A percentile compares a stretch with the other conserved stretches of the same genome.
phyloP scores from a whole-genome alignment of 1,140 invertebrate species.

The Drosophila micromelanica region DNA sequence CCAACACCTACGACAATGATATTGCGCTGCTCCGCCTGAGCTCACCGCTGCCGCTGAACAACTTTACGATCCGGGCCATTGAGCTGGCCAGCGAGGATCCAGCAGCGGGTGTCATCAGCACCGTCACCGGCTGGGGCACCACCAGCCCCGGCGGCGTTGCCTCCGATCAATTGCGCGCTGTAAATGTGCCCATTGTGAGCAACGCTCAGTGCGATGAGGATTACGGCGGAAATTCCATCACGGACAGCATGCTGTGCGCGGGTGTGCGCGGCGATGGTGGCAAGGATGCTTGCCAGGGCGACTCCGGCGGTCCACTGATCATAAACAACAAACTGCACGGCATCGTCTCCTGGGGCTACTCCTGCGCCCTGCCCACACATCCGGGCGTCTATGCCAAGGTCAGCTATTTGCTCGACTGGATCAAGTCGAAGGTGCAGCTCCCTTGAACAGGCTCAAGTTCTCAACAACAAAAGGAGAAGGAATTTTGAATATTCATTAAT shows the following conservation, averaged over 20 bases:
- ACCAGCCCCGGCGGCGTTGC: constrained; percentile 42
- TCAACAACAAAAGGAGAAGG: too few species aligned
- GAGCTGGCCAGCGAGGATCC: constrained; percentile 12
- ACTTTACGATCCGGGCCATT: constrained; percentile 69
- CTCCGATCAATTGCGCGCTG: constrained; percentile 59
- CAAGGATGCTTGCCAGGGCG: constrained; percentile 86
- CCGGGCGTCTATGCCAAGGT: constrained; percentile 90
- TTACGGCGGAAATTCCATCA: constrained; percentile 72
- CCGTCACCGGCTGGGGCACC: constrained; percentile 84
- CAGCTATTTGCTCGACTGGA: constrained; percentile 84
- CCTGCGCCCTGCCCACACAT: constrained; percentile 86
- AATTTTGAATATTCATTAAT: too few species aligned
- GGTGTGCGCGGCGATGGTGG: constrained; percentile 81
- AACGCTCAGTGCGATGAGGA: constrained; percentile 58
- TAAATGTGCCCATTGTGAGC: constrained; percentile 68
- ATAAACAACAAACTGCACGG: constrained; percentile 85
- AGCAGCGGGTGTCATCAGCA: constrained; percentile 47
- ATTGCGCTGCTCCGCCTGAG: constrained; percentile 68
- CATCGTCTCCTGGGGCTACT: constrained; percentile 89
- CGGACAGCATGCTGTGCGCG: constrained; percentile 86
- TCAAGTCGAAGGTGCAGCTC: constrained; percentile 37
- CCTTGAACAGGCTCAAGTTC: neutral
- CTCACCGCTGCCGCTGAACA: constrained; percentile 69
- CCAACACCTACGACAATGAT: constrained; percentile 67
- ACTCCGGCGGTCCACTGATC: constrained; percentile 84